Evolutionary conservation across 2,888 invertebrate genomes (phyloP), one percentile per base, ranked within the genome.

Genomic region (Cephus rjabovi): DNA sequence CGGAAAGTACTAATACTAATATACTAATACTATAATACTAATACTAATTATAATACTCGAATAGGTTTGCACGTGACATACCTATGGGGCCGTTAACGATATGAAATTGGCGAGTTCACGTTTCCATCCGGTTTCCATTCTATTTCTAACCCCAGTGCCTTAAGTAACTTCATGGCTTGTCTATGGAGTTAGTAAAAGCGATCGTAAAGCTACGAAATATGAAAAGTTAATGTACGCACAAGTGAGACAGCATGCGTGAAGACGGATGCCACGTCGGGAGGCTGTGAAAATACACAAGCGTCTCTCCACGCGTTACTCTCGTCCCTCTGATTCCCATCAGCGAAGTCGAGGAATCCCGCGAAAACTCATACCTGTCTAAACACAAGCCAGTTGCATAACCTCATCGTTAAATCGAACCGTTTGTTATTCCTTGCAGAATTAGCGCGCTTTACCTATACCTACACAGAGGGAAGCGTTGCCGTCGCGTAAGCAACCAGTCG

Each of bases 121-220:
- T 30, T 34, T 35, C 34, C 74, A 34, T 34, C 74, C 34, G 71
- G 71, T 31, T 71, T 71, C 31, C 30, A 33, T 34, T 74, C 74
- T 74, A 74, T 74, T 74, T 74, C 23, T 15, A 23, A 23, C 23
- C 23, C 9, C 56, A 9, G 15, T 34, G 74, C 12, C 12, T 74
- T 35, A 74, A 74, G 35, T 74, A 74, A 74, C 35, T 35, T 34
- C 31, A 34, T 30, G 15, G 37, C 34, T 74, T 74, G 74, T 56
- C 74, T 34, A 34, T 34, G 74, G 37, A 34, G 75, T 56, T 11
- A 74, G 73, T 83, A 79, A 83, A 83, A 37, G 34, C 34, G 83
- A 74, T 73, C 81, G 83, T 81, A 79, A 83, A 83, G n/a, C 77
- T 37, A 75, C 77, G 79, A 78, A 77, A 81, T 81, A 81, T 34